These are phyloP conservation scores for Drosophila parabipectinata DNA, from an alignment of 1,140 invertebrate species.

Conservation along the genomic window DNA sequence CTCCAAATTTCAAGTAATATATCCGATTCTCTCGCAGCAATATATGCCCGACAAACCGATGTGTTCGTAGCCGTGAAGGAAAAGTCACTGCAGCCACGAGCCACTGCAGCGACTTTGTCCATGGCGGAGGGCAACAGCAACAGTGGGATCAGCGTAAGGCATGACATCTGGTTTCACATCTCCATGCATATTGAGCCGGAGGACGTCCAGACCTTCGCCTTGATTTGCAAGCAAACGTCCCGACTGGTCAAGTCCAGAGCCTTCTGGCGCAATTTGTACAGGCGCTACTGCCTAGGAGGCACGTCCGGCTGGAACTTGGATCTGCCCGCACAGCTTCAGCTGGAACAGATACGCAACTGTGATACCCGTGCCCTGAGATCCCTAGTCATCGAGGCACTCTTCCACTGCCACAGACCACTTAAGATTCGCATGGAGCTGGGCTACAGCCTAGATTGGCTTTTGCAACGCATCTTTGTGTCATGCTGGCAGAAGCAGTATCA, in stretches of 20 bases:
- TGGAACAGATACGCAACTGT: slow-evolving; percentile 51
- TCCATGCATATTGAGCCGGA: slow-evolving; percentile 69
- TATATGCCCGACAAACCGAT: slow-evolving; percentile 53
- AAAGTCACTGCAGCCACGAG: slow-evolving; percentile 13
- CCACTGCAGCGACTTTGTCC: slow-evolving; percentile 11
- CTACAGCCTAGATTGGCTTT: slow-evolving; percentile 64
- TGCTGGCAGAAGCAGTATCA: slow-evolving; percentile 56
- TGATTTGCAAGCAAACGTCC: slow-evolving; percentile 71
- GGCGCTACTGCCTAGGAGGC: slow-evolving; percentile 46
- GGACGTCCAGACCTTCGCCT: slow-evolving; percentile 69
- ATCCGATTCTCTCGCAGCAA: slow-evolving; percentile 9
- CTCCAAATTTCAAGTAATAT: background rate
- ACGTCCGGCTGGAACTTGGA: slow-evolving; percentile 53
- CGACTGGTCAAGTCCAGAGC: slow-evolving; percentile 44
- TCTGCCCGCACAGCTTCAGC: slow-evolving; percentile 61
- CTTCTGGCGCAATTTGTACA: slow-evolving; percentile 72
- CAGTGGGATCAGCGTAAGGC: slow-evolving; percentile 24
- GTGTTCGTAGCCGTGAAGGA: slow-evolving; percentile 47
- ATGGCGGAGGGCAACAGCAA: slow-evolving; percentile 20
- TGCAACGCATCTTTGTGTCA: slow-evolving; percentile 54
- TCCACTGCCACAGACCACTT: slow-evolving; percentile 57
- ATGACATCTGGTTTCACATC: slow-evolving; percentile 79
- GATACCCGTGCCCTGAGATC: slow-evolving; percentile 49
- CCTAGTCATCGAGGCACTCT: slow-evolving; percentile 62
- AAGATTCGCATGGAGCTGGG: slow-evolving; percentile 48